Conservation (phyloP, 2,888 invertebrate genomes). For the Phlogophora meticulosa region DNA sequence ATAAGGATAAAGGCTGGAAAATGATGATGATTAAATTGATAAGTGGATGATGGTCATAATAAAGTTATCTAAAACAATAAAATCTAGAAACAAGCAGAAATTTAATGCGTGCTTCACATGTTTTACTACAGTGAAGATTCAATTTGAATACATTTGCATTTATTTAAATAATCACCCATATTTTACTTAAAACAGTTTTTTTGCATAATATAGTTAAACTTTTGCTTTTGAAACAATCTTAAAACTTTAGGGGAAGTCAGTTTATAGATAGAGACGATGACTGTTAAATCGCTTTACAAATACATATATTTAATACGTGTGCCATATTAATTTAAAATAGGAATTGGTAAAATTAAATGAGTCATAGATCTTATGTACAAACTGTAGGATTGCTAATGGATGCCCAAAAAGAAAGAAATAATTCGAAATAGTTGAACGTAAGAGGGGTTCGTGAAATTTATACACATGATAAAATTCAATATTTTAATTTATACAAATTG, state of each 20-base stretch:
- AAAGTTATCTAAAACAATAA: not conserved
- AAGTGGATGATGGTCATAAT: not conserved
- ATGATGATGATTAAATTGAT: too few relatives aligned
- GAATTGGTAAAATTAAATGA: too few relatives aligned
- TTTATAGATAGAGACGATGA: too few relatives aligned
- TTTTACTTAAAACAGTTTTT: not conserved
- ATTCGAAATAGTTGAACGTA: not conserved
- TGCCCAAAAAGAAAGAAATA: too few relatives aligned
- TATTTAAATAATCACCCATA: not conserved
- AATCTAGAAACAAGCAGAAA: not conserved
- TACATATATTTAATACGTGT: too few relatives aligned
- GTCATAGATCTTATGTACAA: too few relatives aligned
- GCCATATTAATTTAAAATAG: too few relatives aligned
- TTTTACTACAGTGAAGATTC: not conserved
- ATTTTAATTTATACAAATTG: not conserved
- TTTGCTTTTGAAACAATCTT: not conserved
- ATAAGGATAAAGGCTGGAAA: too few relatives aligned
- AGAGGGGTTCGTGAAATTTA: not conserved
- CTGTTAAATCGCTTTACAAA: too few relatives aligned
- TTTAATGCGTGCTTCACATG: not conserved
- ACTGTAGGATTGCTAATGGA: too few relatives aligned
- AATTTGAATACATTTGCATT: constrained; percentile 2
- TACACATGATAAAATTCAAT: not conserved
- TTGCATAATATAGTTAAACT: not conserved
- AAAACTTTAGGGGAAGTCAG: too few relatives aligned